Evolutionary conservation across 2,797 vertebrate genomes (phyloP), one percentile per base, ranked within the genome.

Genomic region (Dipus sagitta): DNA sequence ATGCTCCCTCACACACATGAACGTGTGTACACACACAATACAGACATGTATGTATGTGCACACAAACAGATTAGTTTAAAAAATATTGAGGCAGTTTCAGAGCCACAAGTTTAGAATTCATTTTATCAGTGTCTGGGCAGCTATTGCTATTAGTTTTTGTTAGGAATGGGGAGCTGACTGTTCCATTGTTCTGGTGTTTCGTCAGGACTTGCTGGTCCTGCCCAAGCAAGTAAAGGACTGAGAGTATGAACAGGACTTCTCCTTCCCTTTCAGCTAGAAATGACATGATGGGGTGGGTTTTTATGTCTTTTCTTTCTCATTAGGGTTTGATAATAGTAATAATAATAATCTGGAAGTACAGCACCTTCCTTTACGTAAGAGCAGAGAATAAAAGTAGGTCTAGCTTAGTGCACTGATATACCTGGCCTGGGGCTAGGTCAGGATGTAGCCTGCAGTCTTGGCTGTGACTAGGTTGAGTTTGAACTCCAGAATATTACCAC

Each of bases 341-440:
- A n/a, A n/a, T n/a, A n/a, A n/a, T n/a, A n/a, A 77, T 21, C 15
- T 54, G 17, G 86, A 88, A 91, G n/a, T 67, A 68, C 21, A 80
- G 6, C 5, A 3, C 23, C 68, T 86, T 81, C 20, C 32, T 78
- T 62, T 3, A 17, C 0, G 54, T 58, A 58, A 1, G 82, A 83
- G 28, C 3, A 68, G 24, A 88, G 67, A 86, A n/a, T 17, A 92
- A 79, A 47, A 32, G 2, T 6, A 17, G 67, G 78, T 94, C 54
- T 24, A 12, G 9, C 47, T 85, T 62, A 13, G 6, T 92, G 62
- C 20, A 8, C 42, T 38, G 10, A 58, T 34, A 5, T 62, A 0
- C 3, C 24, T 32, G 38, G 30, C 74, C 21, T 32, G 34, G 52
- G 72, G 21, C 12, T 65, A 1, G 24, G 14, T 70, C 71, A 78